Base-by-base conservation (phyloP, 2,113 vertebrate genomes). In the Hydropotes inermis region DNA sequence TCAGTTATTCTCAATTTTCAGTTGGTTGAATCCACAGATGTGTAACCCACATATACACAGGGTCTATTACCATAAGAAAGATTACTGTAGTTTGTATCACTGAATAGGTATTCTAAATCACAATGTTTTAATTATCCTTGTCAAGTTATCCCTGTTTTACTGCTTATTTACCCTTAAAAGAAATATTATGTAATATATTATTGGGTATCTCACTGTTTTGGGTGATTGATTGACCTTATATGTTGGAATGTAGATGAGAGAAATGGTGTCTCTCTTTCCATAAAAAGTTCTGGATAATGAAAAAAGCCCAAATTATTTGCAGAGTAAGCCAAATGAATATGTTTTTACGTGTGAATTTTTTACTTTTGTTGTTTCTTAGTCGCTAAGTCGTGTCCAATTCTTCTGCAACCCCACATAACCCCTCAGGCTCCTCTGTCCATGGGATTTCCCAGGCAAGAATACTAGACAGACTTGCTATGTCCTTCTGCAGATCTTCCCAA, bases 261-360 rank as follows among this genome's bases (percentile, higher is more conserved):
- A 13, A 47, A 60, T 74, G 21, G 1, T 25, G 4, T 57, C 11
- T 61, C 14, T 47, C 5, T 16, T 93, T 94, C 74, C 27, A 57
- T 91, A 95, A 90, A 93, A 45, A 55, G 33, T 98, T 27, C 4
- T 90, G 55, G 3, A 82, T 92, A 95, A 94, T 78, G 54, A 91
- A 94, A 94, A 45, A 47, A 93, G 33, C 0, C 2, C 45, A 78
- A 61, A 43, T 1, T 43, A 2, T 92, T 5, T 82, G 5, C 7
- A 60, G 16, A 30, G 30, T 47, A 87, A 90, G 6, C 4, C 45
- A 96, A 94, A 17, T 25, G 5, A 50, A 50, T 50, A 27, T 54
- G 27, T 81, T 70, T 87, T 89, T 82, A 91, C 25, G 3, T 61
- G 50, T 87, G 10, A 67, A n/a, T n/a, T 67, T 67, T n/a, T 67